Conservation (phyloP, 2,888 invertebrate species). For the Ceramica pisi region DNA sequence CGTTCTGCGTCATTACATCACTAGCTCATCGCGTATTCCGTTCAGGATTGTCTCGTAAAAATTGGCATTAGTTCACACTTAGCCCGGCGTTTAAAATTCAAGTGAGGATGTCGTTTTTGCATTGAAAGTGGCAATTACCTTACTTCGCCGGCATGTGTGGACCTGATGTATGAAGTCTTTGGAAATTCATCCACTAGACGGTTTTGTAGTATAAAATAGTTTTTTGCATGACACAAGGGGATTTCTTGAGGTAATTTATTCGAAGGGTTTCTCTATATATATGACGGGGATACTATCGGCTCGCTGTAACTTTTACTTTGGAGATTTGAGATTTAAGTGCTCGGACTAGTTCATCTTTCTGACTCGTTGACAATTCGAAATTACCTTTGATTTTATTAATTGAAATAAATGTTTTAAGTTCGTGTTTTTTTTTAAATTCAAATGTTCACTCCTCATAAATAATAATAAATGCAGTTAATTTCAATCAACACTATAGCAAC, state of each 20-base stretch:
- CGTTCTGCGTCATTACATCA: conserved; percentile 66
- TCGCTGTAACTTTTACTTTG: not conserved
- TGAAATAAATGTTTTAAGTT: not conserved
- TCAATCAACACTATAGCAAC: not conserved
- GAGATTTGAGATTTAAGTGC: conserved; percentile 14
- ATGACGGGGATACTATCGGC: not conserved
- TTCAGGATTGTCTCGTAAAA: conserved; percentile 81
- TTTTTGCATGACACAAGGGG: conserved; percentile 47
- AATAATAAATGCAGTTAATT: not conserved
- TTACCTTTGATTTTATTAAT: not conserved
- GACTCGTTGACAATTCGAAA: not conserved
- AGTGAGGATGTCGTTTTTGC: conserved; percentile 79
- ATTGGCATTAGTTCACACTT: conserved; percentile 88
- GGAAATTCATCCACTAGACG: conserved; percentile 51
- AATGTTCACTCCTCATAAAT: not conserved
- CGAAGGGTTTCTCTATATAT: conserved; percentile 20
- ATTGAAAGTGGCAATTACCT: conserved; percentile 84
- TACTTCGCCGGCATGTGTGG: conserved; percentile 70
- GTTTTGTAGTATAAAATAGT: conserved; percentile 59
- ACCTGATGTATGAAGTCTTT: conserved; percentile 64
- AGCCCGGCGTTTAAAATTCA: conserved; percentile 82
- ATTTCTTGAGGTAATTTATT: conserved; percentile 44
- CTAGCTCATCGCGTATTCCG: conserved; percentile 79
- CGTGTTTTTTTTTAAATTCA: not conserved
- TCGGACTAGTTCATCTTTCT: not conserved